A percentile compares a stretch with the other conserved stretches of the same genome.
These are phyloP conservation scores for Proisotoma minuta DNA, from an alignment of 2,888 invertebrate genomes.

Conservation along the genomic window DNA sequence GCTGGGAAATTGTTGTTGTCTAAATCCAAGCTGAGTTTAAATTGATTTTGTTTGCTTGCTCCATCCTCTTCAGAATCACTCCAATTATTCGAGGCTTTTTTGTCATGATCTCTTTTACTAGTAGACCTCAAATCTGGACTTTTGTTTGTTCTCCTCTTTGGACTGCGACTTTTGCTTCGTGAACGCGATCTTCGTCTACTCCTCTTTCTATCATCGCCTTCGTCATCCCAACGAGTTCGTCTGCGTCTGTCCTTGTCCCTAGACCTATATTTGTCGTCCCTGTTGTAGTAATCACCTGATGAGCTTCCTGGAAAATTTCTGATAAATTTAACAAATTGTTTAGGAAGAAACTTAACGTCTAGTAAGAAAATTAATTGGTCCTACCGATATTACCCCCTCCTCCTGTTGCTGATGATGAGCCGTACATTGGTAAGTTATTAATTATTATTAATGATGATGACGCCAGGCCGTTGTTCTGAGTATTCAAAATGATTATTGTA, in stretches of 20 bases:
- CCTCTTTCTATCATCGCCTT: neutral
- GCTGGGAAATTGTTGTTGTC: too few species aligned
- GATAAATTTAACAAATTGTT: constrained; percentile 19
- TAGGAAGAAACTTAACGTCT: neutral
- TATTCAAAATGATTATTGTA: too few species aligned
- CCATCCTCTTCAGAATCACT: neutral
- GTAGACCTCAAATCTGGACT: too few species aligned
- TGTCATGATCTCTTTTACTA: too few species aligned
- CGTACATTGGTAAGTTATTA: too few species aligned
- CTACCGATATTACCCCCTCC: neutral
- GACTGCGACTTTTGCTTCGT: constrained; percentile 2
- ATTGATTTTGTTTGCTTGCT: too few species aligned
- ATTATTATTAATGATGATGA: too few species aligned
- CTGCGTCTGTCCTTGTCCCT: neutral
- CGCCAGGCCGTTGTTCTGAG: too few species aligned
- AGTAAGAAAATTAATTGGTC: neutral
- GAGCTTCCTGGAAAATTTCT: constrained; percentile 19
- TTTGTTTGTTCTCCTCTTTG: neutral
- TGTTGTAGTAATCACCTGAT: neutral
- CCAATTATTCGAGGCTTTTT: neutral
- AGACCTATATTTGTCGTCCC: neutral
- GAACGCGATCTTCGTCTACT: constrained; percentile 20
- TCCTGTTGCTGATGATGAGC: neutral
- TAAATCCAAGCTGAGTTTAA: too few species aligned
- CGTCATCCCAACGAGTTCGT: neutral